Evolutionary conservation across 2,888 invertebrate species (phyloP).

Genomic region (Cheilosia soror): DNA sequence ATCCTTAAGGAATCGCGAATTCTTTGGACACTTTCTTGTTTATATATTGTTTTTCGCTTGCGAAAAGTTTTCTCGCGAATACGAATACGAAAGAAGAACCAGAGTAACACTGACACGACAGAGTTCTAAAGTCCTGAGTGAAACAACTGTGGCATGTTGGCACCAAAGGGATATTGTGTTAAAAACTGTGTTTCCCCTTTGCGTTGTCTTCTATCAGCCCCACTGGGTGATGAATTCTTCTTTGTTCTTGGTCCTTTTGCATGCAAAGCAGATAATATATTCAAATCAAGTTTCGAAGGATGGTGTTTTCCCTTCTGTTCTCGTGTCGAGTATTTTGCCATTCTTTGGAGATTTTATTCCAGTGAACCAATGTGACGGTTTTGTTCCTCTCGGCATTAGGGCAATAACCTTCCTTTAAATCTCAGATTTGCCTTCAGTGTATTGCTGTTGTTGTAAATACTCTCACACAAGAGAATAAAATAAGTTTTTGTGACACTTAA

Average conservation of each 20-base stretch:
- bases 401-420: slow-evolving; percentile 54
- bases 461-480: slow-evolving; percentile 30
- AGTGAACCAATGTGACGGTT: slow-evolving; percentile 70
- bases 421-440: slow-evolving; percentile 19
- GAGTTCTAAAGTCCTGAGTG: slow-evolving; percentile 43
- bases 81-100: slow-evolving; percentile 7
- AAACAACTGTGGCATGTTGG: slow-evolving; percentile 70
- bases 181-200: slow-evolving; percentile 14
- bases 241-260: slow-evolving; percentile 42
- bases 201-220: slow-evolving; percentile 21
- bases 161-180: slow-evolving; percentile 61
- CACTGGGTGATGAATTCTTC: slow-evolving; percentile 37
- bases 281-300: slow-evolving; percentile 73
- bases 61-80: slow-evolving; percentile 62
- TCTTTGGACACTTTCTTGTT: slow-evolving; percentile 8
- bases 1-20: slow-evolving; percentile 46
- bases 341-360: slow-evolving; percentile 33
- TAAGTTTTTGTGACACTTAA: slow-evolving; percentile 64
- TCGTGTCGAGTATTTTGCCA: slow-evolving; percentile 6
- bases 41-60: slow-evolving; percentile 52
- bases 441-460: slow-evolving; percentile 14
- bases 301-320: slow-evolving; percentile 30
- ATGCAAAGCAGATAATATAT: slow-evolving; percentile 68
- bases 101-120: slow-evolving; percentile 48
- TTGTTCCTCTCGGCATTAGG: slow-evolving; percentile 64